Percentiles rank a stretch among this genome's conserved stretches.
These are phyloP conservation scores for Rana temporaria DNA, from an alignment of 2,113 vertebrate genomes.

Conservation along the genomic window DNA sequence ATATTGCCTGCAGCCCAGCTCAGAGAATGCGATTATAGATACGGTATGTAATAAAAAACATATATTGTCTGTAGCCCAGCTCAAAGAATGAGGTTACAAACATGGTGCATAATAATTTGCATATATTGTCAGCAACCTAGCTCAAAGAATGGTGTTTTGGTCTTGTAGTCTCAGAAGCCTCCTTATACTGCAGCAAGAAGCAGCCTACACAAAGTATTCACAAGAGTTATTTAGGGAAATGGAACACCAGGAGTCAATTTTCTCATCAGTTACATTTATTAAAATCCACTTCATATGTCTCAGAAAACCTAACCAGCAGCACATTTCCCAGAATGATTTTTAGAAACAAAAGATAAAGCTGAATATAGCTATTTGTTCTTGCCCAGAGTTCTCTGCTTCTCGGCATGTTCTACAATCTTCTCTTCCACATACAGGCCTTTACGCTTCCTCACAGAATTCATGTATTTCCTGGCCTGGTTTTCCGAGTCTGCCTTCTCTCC, in stretches of 20 bases:
- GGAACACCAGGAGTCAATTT: conserved; percentile 26
- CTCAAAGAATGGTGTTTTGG: background rate
- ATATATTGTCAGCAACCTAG: background rate
- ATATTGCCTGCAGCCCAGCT: too few relatives aligned
- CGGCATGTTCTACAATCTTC: conserved; percentile 93
- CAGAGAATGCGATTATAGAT: too few relatives aligned
- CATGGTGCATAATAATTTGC: too few relatives aligned
- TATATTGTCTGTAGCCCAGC: too few relatives aligned
- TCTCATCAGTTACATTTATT: conserved; percentile 44
- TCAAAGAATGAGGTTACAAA: too few relatives aligned
- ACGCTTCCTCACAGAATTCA: conserved; percentile 88
- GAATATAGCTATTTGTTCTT: conserved; percentile 84
- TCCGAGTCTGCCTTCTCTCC: conserved; percentile 94
- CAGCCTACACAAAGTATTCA: conserved; percentile 1
- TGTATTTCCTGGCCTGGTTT: conserved; percentile 94
- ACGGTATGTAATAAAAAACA: too few relatives aligned
- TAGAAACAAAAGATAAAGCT: background rate
- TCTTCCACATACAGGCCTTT: conserved; percentile 95
- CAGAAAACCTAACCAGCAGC: background rate
- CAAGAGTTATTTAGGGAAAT: conserved; percentile 13
- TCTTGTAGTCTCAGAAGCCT: background rate
- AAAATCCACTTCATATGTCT: conserved; percentile 29
- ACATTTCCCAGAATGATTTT: conserved; percentile 2
- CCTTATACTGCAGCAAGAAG: background rate
- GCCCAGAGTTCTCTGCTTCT: conserved; percentile 94